Conservation (phyloP, 2,113 vertebrate genomes). For the Sialia sialis region DNA sequence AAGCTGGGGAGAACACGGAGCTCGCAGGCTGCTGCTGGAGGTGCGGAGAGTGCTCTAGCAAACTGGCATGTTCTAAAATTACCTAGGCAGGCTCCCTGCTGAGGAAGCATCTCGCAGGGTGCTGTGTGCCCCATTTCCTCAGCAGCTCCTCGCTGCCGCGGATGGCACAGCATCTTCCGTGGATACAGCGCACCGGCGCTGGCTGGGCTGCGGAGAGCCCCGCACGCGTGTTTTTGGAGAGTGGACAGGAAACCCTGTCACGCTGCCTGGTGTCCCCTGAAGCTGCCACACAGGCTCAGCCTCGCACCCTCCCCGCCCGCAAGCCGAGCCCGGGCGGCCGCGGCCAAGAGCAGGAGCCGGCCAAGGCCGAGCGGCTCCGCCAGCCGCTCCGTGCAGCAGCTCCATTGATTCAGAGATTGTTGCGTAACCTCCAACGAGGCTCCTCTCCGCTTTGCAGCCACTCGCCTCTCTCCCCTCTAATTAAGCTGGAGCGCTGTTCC, state of each 20-base stretch:
- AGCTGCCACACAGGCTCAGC: not conserved
- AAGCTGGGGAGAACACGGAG: not conserved
- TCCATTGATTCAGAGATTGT: constrained; percentile 11
- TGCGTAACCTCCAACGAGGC: constrained; percentile 19
- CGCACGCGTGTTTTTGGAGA: fast-evolving
- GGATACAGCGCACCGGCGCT: not conserved
- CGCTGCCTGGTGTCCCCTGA: not conserved
- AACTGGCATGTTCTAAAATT: constrained; percentile 1
- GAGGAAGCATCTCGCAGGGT: not conserved
- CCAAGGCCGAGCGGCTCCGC: not conserved
- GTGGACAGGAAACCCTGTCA: not conserved
- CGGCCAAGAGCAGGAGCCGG: not conserved
- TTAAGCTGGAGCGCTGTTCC: not conserved
- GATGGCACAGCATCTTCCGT: fast-evolving
- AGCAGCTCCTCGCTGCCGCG: not conserved
- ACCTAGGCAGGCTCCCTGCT: not conserved
- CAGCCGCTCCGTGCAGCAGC: not conserved
- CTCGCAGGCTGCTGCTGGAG: not conserved
- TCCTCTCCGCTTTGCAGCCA: not conserved
- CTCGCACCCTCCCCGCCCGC: not conserved
- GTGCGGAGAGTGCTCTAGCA: not conserved
- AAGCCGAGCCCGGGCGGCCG: not conserved
- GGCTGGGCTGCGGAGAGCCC: not conserved
- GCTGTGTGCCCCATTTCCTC: not conserved
- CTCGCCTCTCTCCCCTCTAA: not conserved